These are phyloP conservation scores for Ceratotherium simum DNA, from an alignment of 2,113 vertebrate genomes.

Conservation along the genomic window DNA sequence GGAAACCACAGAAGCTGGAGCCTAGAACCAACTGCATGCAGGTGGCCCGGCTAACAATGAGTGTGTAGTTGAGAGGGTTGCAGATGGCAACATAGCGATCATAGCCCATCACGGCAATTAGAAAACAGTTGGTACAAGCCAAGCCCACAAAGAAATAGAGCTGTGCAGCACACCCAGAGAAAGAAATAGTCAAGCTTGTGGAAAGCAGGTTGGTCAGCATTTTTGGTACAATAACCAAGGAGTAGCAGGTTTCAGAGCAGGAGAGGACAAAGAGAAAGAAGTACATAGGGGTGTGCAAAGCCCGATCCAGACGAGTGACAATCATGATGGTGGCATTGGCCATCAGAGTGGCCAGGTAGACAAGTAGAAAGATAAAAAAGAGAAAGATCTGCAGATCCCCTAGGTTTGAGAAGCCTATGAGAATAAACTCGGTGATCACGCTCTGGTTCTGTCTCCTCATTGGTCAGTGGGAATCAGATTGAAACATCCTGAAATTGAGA, in stretches of 20 bases:
- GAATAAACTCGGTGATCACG: constrained; percentile 26
- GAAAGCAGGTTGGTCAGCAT: constrained; percentile 68
- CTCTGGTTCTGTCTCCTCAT: constrained; percentile 60
- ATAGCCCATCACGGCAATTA: constrained; percentile 71
- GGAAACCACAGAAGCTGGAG: constrained; percentile 65
- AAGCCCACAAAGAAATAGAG: constrained; percentile 71
- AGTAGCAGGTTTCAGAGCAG: constrained; percentile 70
- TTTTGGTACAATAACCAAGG: constrained; percentile 65
- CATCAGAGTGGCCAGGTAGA: constrained; percentile 51
- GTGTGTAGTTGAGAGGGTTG: constrained; percentile 67
- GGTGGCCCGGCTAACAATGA: constrained; percentile 48
- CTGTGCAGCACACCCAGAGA: constrained; percentile 49
- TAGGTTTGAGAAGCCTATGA: constrained; percentile 65
- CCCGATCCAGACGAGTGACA: background rate
- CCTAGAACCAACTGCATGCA: constrained; percentile 34
- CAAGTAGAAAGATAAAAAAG: constrained; percentile 58
- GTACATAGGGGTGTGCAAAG: constrained; percentile 64
- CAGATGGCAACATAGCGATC: constrained; percentile 73
- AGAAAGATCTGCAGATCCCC: constrained; percentile 56
- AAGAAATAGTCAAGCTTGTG: constrained; percentile 47
- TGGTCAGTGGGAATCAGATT: background rate
- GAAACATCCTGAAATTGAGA: background rate
- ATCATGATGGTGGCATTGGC: constrained; percentile 53
- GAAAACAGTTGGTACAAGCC: constrained; percentile 68
- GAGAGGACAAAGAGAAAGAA: constrained; percentile 73